Conservation (phyloP, 2,888 invertebrate genomes). For the Dynastes tityus region DNA sequence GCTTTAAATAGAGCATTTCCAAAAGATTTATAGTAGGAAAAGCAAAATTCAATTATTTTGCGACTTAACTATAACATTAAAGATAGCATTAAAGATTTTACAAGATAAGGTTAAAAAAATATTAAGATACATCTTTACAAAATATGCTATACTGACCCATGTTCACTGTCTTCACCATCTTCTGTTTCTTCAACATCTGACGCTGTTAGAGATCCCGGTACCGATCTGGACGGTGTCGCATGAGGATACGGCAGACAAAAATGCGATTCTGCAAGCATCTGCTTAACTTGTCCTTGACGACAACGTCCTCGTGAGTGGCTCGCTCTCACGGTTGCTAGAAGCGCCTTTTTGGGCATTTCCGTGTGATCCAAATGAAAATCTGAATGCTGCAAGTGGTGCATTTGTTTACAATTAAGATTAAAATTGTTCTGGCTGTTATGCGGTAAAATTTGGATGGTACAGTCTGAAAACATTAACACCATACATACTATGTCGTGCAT, state of each 20-base stretch:
- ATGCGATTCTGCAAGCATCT: conserved; percentile 72
- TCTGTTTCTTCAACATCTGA: conserved; percentile 74
- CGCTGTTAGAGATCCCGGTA: conserved; percentile 63
- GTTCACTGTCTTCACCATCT: conserved; percentile 76
- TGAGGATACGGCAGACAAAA: conserved; percentile 66
- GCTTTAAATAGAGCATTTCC: no score
- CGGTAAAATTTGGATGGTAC: conserved; percentile 59
- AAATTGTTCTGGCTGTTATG: conserved; percentile 61
- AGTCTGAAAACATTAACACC: conserved; percentile 48
- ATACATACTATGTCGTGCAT: not conserved
- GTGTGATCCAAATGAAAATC: conserved; percentile 60
- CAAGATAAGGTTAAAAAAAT: conserved; percentile 3
- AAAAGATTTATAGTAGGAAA: no score
- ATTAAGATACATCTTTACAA: not conserved
- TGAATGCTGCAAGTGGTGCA: conserved; percentile 54
- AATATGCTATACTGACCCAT: conserved; percentile 60
- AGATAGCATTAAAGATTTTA: no score
- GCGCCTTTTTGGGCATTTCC: conserved; percentile 66
- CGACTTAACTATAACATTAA: no score
- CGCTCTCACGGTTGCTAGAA: conserved; percentile 68
- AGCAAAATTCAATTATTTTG: no score
- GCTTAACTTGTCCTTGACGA: conserved; percentile 65
- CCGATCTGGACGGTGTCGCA: conserved; percentile 64
- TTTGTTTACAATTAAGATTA: conserved; percentile 58
- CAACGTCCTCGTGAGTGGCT: conserved; percentile 67